Evolutionary conservation across 2,888 invertebrate genomes (phyloP).

Genomic region (Latheticus oryzae): DNA sequence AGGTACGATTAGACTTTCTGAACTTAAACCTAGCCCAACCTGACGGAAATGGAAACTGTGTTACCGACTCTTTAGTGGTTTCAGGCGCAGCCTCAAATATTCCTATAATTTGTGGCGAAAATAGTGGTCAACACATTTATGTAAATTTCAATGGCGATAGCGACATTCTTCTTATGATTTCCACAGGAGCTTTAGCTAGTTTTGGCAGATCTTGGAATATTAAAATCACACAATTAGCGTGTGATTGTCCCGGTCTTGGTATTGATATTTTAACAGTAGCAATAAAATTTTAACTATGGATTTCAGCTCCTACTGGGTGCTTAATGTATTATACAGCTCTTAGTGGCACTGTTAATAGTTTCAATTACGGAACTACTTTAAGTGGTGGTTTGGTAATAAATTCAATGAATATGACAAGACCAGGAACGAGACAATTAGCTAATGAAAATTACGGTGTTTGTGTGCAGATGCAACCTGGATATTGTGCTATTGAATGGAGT

Average conservation of each 20-base stretch:
- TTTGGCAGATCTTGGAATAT: conserved; percentile 81
- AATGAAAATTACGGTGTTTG: conserved; percentile 83
- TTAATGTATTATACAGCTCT: conserved; percentile 77
- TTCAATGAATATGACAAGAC: conserved; percentile 44
- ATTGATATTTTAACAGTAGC: conserved; percentile 29
- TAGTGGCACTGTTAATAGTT: conserved; percentile 76
- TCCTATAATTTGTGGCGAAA: conserved; percentile 85
- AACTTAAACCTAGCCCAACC: conserved; percentile 80
- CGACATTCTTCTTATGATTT: conserved; percentile 76
- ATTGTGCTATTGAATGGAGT: conserved; percentile 79
- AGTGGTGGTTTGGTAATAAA: conserved; percentile 47
- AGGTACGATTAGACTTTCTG: conserved; percentile 83
- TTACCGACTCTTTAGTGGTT: conserved; percentile 77
- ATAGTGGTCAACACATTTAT: conserved; percentile 82
- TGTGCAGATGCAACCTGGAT: conserved; percentile 77
- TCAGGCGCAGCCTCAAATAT: conserved; percentile 77
- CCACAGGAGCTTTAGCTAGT: conserved; percentile 71
- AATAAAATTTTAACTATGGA: not conserved
- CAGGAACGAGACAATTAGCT: conserved; percentile 78
- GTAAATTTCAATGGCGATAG: conserved; percentile 77
- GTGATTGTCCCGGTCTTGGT: conserved; percentile 78
- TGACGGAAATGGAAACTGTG: conserved; percentile 78
- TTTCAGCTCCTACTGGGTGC: conserved; percentile 81
- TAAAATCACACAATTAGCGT: conserved; percentile 78
- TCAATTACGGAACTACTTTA: conserved; percentile 77